Evolutionary conservation across 2,888 invertebrate genomes (phyloP).

Genomic region (Bruchidius siliquastri): DNA sequence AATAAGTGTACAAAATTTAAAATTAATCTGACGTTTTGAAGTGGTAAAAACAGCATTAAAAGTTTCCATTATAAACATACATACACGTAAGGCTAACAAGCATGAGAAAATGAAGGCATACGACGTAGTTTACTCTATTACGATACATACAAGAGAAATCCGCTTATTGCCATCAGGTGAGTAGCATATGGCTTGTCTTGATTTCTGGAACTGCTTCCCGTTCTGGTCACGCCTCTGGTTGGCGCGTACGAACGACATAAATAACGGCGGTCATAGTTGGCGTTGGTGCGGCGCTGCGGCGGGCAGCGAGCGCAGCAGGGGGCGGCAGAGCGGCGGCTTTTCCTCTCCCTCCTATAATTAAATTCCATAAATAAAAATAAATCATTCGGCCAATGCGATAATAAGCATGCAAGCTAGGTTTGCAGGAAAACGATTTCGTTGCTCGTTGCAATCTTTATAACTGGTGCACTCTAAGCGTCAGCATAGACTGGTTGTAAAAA

Average conservation of each 20-base stretch:
- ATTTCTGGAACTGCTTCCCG: not conserved
- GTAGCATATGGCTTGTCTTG: too few relatives aligned
- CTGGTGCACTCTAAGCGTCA: not conserved
- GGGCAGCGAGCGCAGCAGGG: not conserved
- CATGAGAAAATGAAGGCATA: too few relatives aligned
- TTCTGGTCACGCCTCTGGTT: not conserved
- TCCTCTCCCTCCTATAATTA: constrained; percentile 31
- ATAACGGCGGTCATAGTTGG: not conserved
- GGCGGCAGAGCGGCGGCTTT: constrained; percentile 14
- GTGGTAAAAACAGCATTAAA: too few relatives aligned
- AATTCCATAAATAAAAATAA: constrained; percentile 42
- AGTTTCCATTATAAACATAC: too few relatives aligned
- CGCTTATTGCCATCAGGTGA: too few relatives aligned
- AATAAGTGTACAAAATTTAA: too few relatives aligned
- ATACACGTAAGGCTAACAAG: too few relatives aligned
- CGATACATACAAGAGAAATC: too few relatives aligned
- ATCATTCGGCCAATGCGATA: constrained; percentile 39
- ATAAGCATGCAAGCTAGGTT: constrained; percentile 41
- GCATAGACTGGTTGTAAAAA: not conserved
- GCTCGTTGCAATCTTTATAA: constrained; percentile 31
- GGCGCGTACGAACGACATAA: not conserved
- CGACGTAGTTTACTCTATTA: too few relatives aligned
- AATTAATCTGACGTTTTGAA: too few relatives aligned
- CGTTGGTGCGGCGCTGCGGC: not conserved
- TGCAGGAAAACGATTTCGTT: constrained; percentile 30